Base-by-base conservation (phyloP, 2,888 invertebrate genomes). In the Rhopalosiphum nymphaeae region DNA sequence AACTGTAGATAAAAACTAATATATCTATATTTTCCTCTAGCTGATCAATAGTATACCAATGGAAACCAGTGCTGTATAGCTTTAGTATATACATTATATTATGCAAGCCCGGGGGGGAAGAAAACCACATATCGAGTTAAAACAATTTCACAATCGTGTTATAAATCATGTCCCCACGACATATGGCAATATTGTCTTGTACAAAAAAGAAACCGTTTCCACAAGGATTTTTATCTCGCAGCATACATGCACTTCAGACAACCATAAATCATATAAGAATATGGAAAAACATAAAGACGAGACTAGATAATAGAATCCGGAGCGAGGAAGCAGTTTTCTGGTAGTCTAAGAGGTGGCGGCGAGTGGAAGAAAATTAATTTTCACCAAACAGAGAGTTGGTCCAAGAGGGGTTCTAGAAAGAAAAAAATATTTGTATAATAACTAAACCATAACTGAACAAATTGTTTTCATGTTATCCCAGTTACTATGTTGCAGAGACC, bases 81-180 rank as follows among this genome's bases (percentile, higher is more conserved):
- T 36, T 21, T 16, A 78, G 25, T 36, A 13, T 49, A n/a, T 57
- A 49, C 53, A 29, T 49, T 49, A 88, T 88, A 88, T 53, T 88
- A 44, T 42, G 67, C 87, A 26, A 26, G 86, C 61, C 13, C 36
- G 25, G 61, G 61, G 61, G 61, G 46, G 61, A n/a, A 57, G 78
- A 84, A 93, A 90, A 90, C 90, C 85, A 87, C 92, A 49, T 86
- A 89, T 89, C 84, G 94, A 94, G 94, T 94, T 86, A 94, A 94
- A 94, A 94, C 94, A 94, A 91, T 94, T 94, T 90, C 86, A 90
- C 93, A 36, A 85, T 84, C 57, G 90, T 61, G 67, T 94, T 85
- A 49, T 94, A 94, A 94, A 94, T 94, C 94, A 94, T 78, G 26
- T 13, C 42, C 49, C n/a, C 89, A 16, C 93, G 93, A 86, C 93